Evolutionary conservation across 2,113 vertebrate genomes (phyloP), one percentile per base, ranked within the genome.

Genomic region (Phainopepla nitens): DNA sequence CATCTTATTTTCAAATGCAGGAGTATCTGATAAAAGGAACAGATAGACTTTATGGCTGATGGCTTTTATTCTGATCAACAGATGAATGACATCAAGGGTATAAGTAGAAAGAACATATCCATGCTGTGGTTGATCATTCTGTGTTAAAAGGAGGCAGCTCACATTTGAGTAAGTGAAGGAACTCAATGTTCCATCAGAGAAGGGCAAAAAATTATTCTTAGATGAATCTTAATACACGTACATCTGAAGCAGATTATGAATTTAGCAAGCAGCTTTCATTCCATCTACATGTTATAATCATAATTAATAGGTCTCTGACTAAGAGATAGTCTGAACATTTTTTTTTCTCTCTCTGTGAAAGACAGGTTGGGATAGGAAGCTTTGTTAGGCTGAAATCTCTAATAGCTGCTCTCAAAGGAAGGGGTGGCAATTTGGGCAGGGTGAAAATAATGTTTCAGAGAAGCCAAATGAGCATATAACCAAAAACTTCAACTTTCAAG

Each of bases 261-360:
- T 85, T 94, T 94, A 96, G 82, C 54, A 83, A 94, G 71, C 21
- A 82, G 60, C 27, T 70, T 90, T 86, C 82, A 90, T 77, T 96
- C 29, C 9, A 19, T 68, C 42, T 72, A 50, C 29, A 68, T 47
- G 27, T 47, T 85, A 66, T 80, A 94, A 75, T 49, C 42, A 42
- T 61, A 91, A 86, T 91, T 94, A 94, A 96, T 90, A 72, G 39
- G 31, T 13, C 14, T 77, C 35, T 93, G 79, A 71, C 33, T 76
- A 53, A 62, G 36, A 89, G 41, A 85, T 60, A 19, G 36, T 39
- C 10, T 39, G 33, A 73, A 76, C 7, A 35, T 6, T 28, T 90
- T 42, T 90, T 92, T 80, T 20, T 15, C 6, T n/a, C 10, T 35
- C 19, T 68, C 27, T 72, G 22, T 41, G 33, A 77, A 94, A 95